Evolutionary conservation across 2,797 vertebrate species (phyloP), one percentile per base, ranked within the genome.

Genomic region (Thunnus albacares): DNA sequence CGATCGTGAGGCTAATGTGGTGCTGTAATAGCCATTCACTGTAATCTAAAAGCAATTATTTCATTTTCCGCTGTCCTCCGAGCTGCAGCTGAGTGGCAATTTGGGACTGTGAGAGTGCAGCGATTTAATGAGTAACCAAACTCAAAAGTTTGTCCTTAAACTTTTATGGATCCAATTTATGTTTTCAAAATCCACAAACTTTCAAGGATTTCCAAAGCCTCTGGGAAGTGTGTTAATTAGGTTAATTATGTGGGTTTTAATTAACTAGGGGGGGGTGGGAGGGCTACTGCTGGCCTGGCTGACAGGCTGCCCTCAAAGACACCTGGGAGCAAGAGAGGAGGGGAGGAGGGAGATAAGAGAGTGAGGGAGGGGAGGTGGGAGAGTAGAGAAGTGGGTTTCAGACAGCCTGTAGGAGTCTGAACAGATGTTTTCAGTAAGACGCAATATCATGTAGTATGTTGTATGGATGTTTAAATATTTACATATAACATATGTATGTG

Each of bases 201-300:
- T 87, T 88, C 75, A 89, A 87, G 88, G 87, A 75, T 84, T 81
- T 91, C 52, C 18, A 10, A 71, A 55, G 77, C 89, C 87, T 88
- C 53, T 76, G 91, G 93, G 90, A 84, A 43, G 20, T 45, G 47
- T 81, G 76, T 83, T 92, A 86, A 92, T 92, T 89, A 79, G 82
- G 76, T 91, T 90, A 87, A 90, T 93, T 84, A 90, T 82, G 81
- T 60, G 49, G 73, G 74, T 79, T 90, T 82, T 89, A 87, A 93
- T 93, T 83, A 92, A 92, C 47, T 76, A 26, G 47, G 72, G 79
- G 71, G 73, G 20, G 35, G 51, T 0, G 64, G 61, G 78, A 38
- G 76, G 78, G 81, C 62, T 58, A 77, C 71, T 78, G 66, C 79
- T 74, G 77, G 86, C 71, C 73, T 75, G 73, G 77, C 84, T 81